Evolutionary conservation across 2,113 vertebrate genomes (phyloP).

Genomic region (Nycticorax nycticorax): DNA sequence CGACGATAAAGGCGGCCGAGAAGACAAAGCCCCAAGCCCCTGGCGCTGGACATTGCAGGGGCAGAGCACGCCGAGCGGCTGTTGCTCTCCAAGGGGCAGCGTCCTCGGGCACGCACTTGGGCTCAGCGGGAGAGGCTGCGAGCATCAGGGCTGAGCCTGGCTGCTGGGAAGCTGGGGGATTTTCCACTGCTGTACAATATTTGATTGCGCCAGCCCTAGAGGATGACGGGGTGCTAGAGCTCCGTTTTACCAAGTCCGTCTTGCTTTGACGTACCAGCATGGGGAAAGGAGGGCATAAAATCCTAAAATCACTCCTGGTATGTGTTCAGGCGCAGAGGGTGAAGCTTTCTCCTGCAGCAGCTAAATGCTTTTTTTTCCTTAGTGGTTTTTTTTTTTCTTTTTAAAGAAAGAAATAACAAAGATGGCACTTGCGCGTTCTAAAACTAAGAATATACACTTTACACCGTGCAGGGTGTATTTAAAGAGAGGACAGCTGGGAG

Average conservation of each 20-base stretch:
- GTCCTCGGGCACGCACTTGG: background rate
- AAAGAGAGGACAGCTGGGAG: background rate
- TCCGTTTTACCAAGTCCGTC: background rate
- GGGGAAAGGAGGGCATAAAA: background rate
- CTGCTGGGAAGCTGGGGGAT: background rate
- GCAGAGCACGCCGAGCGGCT: background rate
- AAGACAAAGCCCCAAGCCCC: background rate
- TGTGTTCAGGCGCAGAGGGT: background rate
- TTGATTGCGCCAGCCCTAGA: background rate
- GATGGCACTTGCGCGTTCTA: background rate
- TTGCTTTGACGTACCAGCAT: background rate
- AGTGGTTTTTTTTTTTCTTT: background rate
- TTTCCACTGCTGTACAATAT: background rate
- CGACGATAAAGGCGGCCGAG: background rate
- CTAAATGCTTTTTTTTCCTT: background rate
- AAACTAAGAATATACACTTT: background rate
- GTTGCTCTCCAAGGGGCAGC: background rate
- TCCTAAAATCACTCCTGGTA: background rate
- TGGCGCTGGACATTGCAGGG: background rate
- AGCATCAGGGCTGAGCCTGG: background rate
- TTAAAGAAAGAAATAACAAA: background rate
- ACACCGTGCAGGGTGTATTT: background rate
- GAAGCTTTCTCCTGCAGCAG: background rate
- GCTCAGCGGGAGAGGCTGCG: background rate
- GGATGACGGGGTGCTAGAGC: background rate